Evolutionary conservation across 2,797 vertebrate genomes (phyloP).

Genomic region (Gambusia yucatana): DNA sequence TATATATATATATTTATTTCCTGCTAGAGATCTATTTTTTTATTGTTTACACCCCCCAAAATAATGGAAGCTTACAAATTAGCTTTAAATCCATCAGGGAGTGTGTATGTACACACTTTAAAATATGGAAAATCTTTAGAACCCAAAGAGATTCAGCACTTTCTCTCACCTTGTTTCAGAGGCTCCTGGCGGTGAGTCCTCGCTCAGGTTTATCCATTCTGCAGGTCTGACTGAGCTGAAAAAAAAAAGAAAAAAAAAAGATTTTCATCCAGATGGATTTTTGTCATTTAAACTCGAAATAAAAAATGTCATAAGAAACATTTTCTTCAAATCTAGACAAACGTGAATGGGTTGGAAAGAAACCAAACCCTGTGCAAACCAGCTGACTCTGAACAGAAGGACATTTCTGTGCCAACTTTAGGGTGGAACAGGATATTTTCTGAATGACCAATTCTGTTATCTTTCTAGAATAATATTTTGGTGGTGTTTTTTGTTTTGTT

Average conservation of each 20-base stretch:
- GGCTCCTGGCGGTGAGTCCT: background rate
- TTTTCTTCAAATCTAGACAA: background rate
- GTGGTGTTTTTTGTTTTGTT: background rate
- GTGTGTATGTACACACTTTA: constrained; percentile 2
- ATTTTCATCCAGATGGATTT: background rate
- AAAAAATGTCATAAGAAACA: background rate
- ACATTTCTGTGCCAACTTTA: background rate
- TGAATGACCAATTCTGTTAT: background rate
- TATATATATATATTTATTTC: background rate
- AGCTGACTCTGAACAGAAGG: background rate
- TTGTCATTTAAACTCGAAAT: background rate
- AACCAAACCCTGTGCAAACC: background rate
- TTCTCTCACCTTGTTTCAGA: background rate
- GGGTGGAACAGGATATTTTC: background rate
- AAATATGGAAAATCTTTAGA: background rate
- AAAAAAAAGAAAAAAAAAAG: background rate
- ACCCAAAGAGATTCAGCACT: constrained; percentile 3
- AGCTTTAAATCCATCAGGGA: background rate
- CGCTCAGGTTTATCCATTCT: background rate
- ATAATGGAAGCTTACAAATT: background rate
- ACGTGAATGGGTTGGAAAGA: background rate
- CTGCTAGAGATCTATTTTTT: constrained; percentile 9
- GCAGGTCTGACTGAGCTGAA: background rate
- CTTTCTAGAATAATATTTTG: background rate
- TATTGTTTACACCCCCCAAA: background rate